Base-by-base conservation (phyloP, 2,113 vertebrate genomes). In the Myrmophylax atrothorax region DNA sequence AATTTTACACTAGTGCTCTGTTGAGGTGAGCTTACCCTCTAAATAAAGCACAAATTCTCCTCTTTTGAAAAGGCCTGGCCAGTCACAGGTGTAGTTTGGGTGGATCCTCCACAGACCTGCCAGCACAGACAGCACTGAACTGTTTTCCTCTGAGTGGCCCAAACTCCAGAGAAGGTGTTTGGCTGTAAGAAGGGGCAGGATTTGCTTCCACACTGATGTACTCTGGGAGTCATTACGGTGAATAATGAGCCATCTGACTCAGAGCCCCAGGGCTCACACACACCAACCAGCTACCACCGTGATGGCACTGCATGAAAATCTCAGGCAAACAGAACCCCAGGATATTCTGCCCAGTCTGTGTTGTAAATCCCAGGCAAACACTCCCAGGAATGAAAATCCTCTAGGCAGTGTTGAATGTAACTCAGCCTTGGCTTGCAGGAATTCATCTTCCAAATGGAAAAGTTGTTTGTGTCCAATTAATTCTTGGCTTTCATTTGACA, bases 401-500 rank as follows among this genome's bases (percentile, higher is more conserved):
- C 77, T 56, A 56, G 87, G 80, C 91, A 82, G 33, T 84, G 31
- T 78, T 84, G 93, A 91, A 84, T 95, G 94, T 91, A 97, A 94
- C 69, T 93, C 77, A 95, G 42, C 81, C 53, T 92, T 89, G 58
- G 89, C 58, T 87, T 94, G 80, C 40, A 84, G 69, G 44, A 92
- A 91, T 94, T 95, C 11, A 6, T 95, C 94, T 95, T 92, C 0
- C 0, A 66, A 94, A 81, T 67, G 62, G 42, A 89, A 89, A 93
- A 89, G 66, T 72, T 63, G 79, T 94, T 93, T 86, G 73, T 79
- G 64, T 92, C 77, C 74, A 93, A 58, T 92, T 94, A 95, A 92
- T 95, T 94, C 37, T 92, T 92, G 77, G 49, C 87, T 92, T 95
- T 91, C 66, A 53, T 95, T 77, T 87, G 93, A 84, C 92, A 75